These are phyloP conservation scores for Synergus itoensis DNA, from an alignment of 2,888 invertebrate species.

Conservation along the genomic window DNA sequence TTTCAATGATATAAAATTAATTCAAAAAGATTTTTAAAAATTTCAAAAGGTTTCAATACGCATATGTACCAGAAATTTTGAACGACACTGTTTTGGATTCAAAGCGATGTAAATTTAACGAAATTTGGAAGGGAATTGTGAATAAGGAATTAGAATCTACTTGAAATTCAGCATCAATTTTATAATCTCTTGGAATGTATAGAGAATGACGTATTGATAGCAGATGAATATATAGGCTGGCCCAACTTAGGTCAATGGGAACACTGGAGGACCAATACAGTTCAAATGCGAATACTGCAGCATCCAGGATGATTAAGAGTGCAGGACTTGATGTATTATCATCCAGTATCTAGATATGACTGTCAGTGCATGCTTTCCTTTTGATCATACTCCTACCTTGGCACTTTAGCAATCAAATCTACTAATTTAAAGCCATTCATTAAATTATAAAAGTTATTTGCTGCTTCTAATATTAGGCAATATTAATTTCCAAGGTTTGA, in stretches of 20 bases:
- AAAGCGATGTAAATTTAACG: not conserved
- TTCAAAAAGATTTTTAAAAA: no score
- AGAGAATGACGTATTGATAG: not conserved
- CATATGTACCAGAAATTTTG: no score
- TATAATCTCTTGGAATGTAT: not conserved
- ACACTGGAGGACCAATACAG: not conserved
- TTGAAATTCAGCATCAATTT: not conserved
- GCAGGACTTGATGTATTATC: not conserved
- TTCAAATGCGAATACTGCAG: not conserved
- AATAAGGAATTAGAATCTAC: not conserved
- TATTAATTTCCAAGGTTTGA: no score
- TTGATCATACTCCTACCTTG: constrained; percentile 13
- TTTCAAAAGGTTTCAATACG: no score
- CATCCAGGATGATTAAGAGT: not conserved
- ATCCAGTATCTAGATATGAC: not conserved
- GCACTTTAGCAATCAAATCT: not conserved
- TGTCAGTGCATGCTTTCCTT: constrained; percentile 7
- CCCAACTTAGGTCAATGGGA: not conserved
- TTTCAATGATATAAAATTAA: no score
- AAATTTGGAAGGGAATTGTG: not conserved
- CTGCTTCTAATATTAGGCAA: no score
- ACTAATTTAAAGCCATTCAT: not conserved
- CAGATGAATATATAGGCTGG: not conserved
- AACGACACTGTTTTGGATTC: no score
- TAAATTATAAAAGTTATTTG: not conserved